Evolutionary conservation across 2,888 invertebrate genomes (phyloP), one percentile per base, ranked within the genome.

Genomic region (Eristalis tenax): DNA sequence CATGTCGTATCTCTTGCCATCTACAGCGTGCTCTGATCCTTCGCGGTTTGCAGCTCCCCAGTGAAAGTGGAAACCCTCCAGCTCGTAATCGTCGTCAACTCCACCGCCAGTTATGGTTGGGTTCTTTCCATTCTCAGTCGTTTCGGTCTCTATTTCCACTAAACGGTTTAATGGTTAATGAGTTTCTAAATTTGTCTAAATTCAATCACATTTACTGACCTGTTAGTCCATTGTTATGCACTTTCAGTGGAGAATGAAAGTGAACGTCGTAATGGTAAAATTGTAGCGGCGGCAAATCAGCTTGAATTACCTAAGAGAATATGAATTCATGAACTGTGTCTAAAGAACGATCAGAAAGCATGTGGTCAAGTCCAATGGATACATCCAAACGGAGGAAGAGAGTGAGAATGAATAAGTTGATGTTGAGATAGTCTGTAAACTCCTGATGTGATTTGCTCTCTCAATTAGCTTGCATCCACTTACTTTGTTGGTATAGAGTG

Each of bases 31-130:
- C 63, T 92, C 92, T 0, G 96, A 96, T 11, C 97, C 97, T 38
- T 95, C 94, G 90, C 94, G 94, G 91, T 95, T 95, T 90, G 94
- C 94, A 86, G 94, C 94, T 1, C 95, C 93, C 97, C 97, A 97
- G 91, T 96, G 97, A 92, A 96, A 97, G 73, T 92, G 92, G 1
- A 92, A 91, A 0, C 79, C 85, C 56, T 89, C 86, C 0, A 90
- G 91, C 77, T 90, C 91, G 78, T 91, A 92, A 18, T 65, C 71
- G 15, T 56, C 74, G 11, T 22, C 26, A 4, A 64, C 18, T 13
- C 64, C 64, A 23, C 64, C 74, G 35, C 74, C 74, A 64, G 74
- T 32, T 43, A 74, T 32, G 5, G 74, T n/a, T 4, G 74, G 74
- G 6, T 15, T 43, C 4, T 28, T 5, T 43, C 74, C 74, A 28